Evolutionary conservation across 2,113 vertebrate species (phyloP), one percentile per base, ranked within the genome.

Genomic region (Aldabrachelys gigantea): DNA sequence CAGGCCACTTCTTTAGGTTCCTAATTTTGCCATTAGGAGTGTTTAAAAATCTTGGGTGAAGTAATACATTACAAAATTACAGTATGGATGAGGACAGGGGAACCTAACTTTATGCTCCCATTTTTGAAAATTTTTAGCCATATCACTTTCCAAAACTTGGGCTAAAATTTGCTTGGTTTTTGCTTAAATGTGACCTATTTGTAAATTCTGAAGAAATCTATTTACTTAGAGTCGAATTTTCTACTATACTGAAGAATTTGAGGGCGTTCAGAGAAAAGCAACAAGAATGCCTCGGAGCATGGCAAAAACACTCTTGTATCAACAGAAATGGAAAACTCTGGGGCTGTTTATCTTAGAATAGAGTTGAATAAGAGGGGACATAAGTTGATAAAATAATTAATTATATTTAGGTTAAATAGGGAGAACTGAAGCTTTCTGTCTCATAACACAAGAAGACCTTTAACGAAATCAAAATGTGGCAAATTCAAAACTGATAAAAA

Each of bases 401-500:
- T 81, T 56, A 89, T 54, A 75, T 27, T 82, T 16, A 65, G 31
- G 80, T 0, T 0, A 44, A 35, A 21, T 50, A 84, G 38, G 41
- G 62, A 80, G 44, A 86, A 47, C 24, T 53, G 84, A 31, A n/a
- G 12, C 16, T 87, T 12, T 10, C 0, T 0, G 44, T 79, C 52
- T 94, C 78, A 9, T 72, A 44, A 47, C 35, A 31, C 29, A 82
- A 94, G 86, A 93, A 83, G 4, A 17, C 80, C 82, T 93, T 84
- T 72, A 92, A 8, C 92, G 78, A 57, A 47, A 24, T 80, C 44
- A 62, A 84, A 86, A 75, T 50, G 62, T 25, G 89, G 83, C 72
- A 93, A 94, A 91, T 93, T 95, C 79, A 88, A 84, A 90, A 57
- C 72, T 83, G 49, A 29, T 94, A 84, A 80, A 80, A 65, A 94